phyloP scores from a whole-genome alignment of 2,113 vertebrate genomes.

The Odontesthes bonariensis region DNA sequence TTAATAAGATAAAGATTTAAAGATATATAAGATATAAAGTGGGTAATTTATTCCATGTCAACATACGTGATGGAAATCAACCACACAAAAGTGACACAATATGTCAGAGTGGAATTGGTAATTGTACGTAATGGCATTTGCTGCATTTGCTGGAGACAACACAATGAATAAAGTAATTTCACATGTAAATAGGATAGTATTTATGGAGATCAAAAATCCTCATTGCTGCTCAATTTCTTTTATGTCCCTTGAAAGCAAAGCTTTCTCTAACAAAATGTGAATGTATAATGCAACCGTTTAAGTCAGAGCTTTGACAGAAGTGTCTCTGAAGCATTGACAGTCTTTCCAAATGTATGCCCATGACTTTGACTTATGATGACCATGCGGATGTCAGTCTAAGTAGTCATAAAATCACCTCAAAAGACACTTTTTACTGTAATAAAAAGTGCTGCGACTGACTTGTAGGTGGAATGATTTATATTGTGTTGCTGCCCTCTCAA shows the following conservation, averaged over 20 bases:
- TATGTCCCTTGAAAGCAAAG: constrained; percentile 5
- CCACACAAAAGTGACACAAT: not conserved
- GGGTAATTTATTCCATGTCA: constrained; percentile 16
- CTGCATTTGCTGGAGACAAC: not conserved
- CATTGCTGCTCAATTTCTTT: constrained; percentile 8
- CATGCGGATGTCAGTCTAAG: not conserved
- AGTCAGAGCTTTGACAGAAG: not conserved
- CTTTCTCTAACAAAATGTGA: not conserved
- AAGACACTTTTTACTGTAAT: not conserved
- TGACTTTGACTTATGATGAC: constrained; percentile 6
- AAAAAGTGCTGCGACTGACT: not conserved
- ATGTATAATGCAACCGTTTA: not conserved
- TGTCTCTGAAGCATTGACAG: not conserved
- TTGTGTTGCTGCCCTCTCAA: constrained; percentile 8
- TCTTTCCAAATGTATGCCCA: not conserved
- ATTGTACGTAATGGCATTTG: not conserved
- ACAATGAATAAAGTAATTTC: not conserved
- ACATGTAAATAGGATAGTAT: not conserved
- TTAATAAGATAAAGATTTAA: too few species aligned
- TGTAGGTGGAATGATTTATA: constrained; percentile 28
- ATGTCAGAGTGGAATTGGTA: not conserved
- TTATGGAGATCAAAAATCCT: not conserved
- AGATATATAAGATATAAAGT: not conserved
- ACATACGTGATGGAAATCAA: not conserved
- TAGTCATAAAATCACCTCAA: not conserved